Conservation (phyloP, 2,113 vertebrate species). For the Lophotis ruficrista region DNA sequence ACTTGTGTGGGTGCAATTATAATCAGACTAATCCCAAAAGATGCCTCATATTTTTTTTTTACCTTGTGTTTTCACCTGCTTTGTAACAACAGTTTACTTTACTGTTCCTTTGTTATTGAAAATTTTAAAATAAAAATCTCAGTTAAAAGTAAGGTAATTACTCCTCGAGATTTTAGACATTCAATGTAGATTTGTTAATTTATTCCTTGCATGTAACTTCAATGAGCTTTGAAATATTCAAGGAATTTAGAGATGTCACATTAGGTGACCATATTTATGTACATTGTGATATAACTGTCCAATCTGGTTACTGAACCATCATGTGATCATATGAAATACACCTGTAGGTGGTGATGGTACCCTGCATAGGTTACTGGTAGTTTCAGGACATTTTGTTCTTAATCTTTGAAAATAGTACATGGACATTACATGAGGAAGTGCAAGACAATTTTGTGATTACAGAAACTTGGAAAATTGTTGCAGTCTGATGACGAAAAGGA, state of each 20-base stretch:
- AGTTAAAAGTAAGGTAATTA: neutral
- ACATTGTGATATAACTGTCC: neutral
- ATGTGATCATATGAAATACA: neutral
- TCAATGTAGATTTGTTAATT: neutral
- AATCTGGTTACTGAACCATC: neutral
- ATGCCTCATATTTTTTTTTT: neutral
- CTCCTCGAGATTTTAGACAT: neutral
- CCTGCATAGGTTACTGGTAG: neutral
- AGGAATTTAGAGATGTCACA: neutral
- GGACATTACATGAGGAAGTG: neutral
- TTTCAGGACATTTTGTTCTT: neutral
- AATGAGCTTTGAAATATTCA: neutral
- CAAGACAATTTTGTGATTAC: neutral
- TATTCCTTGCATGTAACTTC: neutral
- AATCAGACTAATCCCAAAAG: neutral
- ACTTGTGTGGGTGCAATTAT: neutral
- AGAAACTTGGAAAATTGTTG: neutral
- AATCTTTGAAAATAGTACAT: neutral
- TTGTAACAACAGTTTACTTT: neutral
- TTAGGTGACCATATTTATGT: neutral
- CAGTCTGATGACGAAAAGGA: neutral
- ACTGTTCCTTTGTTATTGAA: neutral
- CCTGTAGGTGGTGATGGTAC: neutral
- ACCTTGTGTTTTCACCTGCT: neutral
- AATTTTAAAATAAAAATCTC: neutral